A percentile compares a stretch with the other conserved stretches of the same genome.
Conservation (phyloP, 1,140 invertebrate species). For the Manduca sexta region DNA sequence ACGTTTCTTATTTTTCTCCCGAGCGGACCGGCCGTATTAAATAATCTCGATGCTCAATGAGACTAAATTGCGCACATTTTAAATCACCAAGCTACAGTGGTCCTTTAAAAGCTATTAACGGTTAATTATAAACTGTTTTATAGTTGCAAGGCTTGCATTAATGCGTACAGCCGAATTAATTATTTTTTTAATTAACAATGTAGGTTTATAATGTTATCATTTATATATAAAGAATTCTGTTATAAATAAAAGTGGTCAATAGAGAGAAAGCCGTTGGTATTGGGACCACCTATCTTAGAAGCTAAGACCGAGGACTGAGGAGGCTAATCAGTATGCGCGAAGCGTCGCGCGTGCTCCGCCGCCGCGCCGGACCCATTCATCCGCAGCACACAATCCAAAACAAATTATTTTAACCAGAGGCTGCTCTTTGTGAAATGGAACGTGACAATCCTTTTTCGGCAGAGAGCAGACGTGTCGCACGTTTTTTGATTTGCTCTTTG, state of each 20-base stretch:
- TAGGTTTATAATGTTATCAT: too few relatives aligned
- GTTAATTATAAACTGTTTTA: constrained; percentile 16
- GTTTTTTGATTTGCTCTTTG: constrained; percentile 24
- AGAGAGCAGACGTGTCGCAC: constrained; percentile 24
- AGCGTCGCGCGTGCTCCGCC: constrained; percentile 17
- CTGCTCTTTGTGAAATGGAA: constrained; percentile 30
- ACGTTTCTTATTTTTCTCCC: constrained; percentile 51
- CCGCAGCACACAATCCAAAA: constrained; percentile 40
- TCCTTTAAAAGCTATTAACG: constrained; percentile 19
- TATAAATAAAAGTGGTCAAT: too few relatives aligned
- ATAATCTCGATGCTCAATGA: constrained; percentile 34
- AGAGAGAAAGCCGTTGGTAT: constrained; percentile 20
- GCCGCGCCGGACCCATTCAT: constrained; percentile 30
- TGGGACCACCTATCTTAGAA: constrained; percentile 13
- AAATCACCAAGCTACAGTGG: constrained; percentile 18
- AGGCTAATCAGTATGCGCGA: constrained; percentile 40
- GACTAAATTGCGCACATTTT: constrained; percentile 41
- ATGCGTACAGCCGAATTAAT: too few relatives aligned
- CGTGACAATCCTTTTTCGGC: constrained; percentile 27
- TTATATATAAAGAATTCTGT: neutral
- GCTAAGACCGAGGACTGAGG: constrained; percentile 3
- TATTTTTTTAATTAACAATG: too few relatives aligned
- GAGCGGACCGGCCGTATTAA: constrained; percentile 28
- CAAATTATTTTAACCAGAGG: constrained; percentile 41
- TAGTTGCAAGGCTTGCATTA: constrained; percentile 1